These are phyloP conservation scores for Lucifuga dentata DNA, from an alignment of 2,113 vertebrate species.

Conservation along the genomic window DNA sequence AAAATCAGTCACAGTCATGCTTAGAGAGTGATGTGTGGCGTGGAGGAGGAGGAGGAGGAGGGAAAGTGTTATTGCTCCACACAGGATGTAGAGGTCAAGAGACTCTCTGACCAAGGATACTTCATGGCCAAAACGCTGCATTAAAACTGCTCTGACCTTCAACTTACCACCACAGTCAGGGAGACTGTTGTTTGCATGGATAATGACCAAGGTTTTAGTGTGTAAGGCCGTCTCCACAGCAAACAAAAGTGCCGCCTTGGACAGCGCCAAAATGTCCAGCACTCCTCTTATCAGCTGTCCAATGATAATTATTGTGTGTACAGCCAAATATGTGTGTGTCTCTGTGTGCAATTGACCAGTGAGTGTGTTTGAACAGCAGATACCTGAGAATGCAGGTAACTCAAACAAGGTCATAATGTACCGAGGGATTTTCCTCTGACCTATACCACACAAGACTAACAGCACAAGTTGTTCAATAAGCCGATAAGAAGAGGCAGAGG, in stretches of 20 bases:
- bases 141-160: constrained; percentile 63
- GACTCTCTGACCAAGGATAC: constrained; percentile 52
- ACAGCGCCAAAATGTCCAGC: constrained; percentile 39
- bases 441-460: constrained; percentile 2
- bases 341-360: constrained; percentile 23
- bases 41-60: constrained; percentile 5
- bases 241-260: constrained; percentile 35
- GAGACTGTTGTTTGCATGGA: constrained; percentile 47
- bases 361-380: constrained; percentile 32
- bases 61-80: constrained; percentile 58
- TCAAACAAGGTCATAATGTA: constrained; percentile 49
- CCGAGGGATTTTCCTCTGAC: constrained; percentile 28
- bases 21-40: constrained; percentile 19
- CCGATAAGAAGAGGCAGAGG: constrained; percentile 10
- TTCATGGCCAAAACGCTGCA: constrained; percentile 51
- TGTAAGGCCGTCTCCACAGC: constrained; percentile 37
- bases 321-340: constrained; percentile 18
- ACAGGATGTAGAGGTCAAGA: constrained; percentile 62
- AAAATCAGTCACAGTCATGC: constrained; percentile 33
- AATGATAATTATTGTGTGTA: constrained; percentile 48
- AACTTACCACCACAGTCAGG: constrained; percentile 48
- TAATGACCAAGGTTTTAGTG: constrained; percentile 49
- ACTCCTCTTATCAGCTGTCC: constrained; percentile 50
- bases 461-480: constrained; percentile 8
- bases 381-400: constrained; percentile 34